phyloP scores from a whole-genome alignment of 2,113 vertebrate species.

The Corythornis madagascariensis region DNA sequence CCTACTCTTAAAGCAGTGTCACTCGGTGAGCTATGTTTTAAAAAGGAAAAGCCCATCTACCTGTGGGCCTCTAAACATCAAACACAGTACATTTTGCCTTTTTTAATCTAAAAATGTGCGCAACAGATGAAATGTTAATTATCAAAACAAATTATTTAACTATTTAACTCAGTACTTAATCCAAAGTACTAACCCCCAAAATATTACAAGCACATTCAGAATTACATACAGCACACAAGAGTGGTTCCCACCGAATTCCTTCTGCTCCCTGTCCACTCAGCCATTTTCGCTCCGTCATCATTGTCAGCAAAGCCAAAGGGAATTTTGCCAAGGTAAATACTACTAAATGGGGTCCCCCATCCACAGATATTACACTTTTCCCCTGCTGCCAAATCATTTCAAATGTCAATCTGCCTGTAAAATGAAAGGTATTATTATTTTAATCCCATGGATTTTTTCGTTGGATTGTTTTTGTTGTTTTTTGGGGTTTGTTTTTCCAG shows the following conservation, averaged over 20 bases:
- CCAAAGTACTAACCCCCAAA: not conserved
- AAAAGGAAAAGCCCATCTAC: not conserved
- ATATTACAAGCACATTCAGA: slow-evolving; percentile 21
- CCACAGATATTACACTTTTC: not conserved
- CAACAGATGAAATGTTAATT: not conserved
- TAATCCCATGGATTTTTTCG: no score
- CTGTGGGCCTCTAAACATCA: not conserved
- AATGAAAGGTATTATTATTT: not conserved
- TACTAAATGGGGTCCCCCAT: not conserved
- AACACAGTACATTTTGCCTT: not conserved
- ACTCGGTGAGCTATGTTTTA: not conserved
- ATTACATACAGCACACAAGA: not conserved
- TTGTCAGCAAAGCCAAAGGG: slow-evolving; percentile 22
- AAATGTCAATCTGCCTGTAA: not conserved
- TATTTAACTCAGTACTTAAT: not conserved
- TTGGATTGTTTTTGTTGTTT: no score
- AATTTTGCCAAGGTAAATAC: slow-evolving; percentile 59
- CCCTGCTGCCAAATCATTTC: not conserved
- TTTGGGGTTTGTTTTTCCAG: not conserved
- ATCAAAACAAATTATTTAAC: not conserved
- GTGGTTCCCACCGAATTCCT: slow-evolving; percentile 25
- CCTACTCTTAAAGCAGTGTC: not conserved
- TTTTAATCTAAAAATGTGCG: not conserved
- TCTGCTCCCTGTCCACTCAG: not conserved
- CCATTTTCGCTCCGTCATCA: slow-evolving; percentile 1